phyloP scores from a whole-genome alignment of 2,113 vertebrate genomes.

The Phalacrocorax brasilianus region DNA sequence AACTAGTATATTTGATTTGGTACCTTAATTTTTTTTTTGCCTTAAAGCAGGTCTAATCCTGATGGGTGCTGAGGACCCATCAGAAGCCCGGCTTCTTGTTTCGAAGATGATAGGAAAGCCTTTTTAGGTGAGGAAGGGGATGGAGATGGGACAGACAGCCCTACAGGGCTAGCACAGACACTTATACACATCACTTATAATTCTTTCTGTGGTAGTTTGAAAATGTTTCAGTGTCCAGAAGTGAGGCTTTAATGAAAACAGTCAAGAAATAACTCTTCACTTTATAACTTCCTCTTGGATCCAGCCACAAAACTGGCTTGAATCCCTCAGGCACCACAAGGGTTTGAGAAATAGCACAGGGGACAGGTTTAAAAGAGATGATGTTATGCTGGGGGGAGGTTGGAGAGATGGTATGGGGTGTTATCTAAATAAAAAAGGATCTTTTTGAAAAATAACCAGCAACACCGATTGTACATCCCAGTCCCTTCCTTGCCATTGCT shows the following conservation, averaged over 20 bases:
- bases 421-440: not conserved
- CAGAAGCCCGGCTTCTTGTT: not conserved
- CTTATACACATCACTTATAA: not conserved
- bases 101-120: not conserved
- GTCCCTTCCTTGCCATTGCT: not conserved
- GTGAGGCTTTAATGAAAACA: not conserved
- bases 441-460: not conserved
- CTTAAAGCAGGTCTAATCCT: not conserved
- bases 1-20: not conserved
- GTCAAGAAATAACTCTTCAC: not conserved
- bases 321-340: not conserved
- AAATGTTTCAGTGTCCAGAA: not conserved
- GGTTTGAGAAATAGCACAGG: not conserved
- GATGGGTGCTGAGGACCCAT: not conserved
- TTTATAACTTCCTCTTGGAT: not conserved
- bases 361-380: not conserved
- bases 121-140: not conserved
- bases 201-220: not conserved
- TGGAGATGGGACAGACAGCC: not conserved
- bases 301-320: not conserved
- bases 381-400: too few relatives aligned
- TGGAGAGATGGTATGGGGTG: not conserved
- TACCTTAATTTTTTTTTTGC: not conserved
- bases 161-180: not conserved
- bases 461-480: rapidly evolving